A percentile compares a stretch with the other conserved stretches of the same genome.
Evolutionary conservation across 1,140 invertebrate genomes (phyloP).

Genomic region (Stegodyphus dumicola): DNA sequence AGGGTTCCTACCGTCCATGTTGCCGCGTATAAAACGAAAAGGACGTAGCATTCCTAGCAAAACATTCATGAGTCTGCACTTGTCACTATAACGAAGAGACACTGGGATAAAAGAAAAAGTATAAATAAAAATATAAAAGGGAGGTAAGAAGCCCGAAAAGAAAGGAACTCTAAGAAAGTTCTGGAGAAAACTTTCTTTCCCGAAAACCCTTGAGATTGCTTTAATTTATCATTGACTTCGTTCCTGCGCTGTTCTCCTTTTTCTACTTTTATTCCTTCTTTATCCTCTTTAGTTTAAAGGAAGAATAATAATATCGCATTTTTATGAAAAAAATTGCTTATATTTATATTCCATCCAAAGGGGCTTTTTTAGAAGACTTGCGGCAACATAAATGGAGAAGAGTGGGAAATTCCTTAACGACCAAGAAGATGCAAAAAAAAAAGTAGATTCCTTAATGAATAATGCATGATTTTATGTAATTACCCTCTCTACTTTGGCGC

Average conservation of each 20-base stretch:
- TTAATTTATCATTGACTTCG: slow-evolving; percentile 53
- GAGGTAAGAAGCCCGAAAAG: background rate
- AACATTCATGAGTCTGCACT: slow-evolving; percentile 36
- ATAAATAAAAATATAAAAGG: background rate
- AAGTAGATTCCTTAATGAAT: slow-evolving; percentile 46
- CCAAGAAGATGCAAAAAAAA: slow-evolving; percentile 18
- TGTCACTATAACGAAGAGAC: slow-evolving; percentile 4
- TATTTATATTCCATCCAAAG: slow-evolving; percentile 5
- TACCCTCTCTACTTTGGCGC: slow-evolving; percentile 13
- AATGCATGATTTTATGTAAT: slow-evolving; percentile 53
- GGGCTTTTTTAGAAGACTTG: background rate
- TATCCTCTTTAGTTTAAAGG: slow-evolving; percentile 16
- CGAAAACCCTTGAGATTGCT: slow-evolving; percentile 38
- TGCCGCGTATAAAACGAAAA: background rate
- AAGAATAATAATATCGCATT: slow-evolving; percentile 13
- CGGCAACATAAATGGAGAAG: slow-evolving; percentile 15
- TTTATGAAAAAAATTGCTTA: slow-evolving; percentile 18
- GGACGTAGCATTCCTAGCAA: background rate
- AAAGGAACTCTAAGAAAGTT: slow-evolving; percentile 6
- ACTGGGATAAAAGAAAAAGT: background rate
- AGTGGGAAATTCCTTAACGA: slow-evolving; percentile 25
- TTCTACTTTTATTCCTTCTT: slow-evolving; percentile 13
- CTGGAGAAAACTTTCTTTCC: slow-evolving; percentile 16
- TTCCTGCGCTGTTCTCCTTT: background rate
- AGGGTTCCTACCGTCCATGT: background rate